phyloP scores from a whole-genome alignment of 2,113 vertebrate genomes.

The Tenrec ecaudatus region DNA sequence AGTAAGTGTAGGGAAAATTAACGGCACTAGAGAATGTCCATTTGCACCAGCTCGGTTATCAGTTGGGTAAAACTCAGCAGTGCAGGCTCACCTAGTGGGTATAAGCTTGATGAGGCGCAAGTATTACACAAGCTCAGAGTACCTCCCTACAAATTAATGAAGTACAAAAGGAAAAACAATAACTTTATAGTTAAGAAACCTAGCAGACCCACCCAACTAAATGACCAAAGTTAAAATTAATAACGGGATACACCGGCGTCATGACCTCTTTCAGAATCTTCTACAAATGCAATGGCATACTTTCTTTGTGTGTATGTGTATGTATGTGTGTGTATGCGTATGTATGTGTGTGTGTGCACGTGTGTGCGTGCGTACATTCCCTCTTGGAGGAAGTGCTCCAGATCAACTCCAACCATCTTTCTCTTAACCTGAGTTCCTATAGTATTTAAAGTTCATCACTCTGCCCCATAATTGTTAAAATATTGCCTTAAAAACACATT shows the following conservation, averaged over 20 bases:
- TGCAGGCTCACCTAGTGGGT: background rate
- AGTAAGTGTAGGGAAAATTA: background rate
- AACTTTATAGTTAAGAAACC: background rate
- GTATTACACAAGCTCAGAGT: background rate
- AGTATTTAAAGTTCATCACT: background rate
- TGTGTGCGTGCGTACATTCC: background rate
- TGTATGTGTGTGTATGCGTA: too few relatives aligned
- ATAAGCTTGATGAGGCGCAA: background rate
- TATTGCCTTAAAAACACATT: background rate
- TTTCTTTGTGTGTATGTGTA: too few relatives aligned
- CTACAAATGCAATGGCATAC: background rate
- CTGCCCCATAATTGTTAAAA: constrained; percentile 32
- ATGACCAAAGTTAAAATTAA: constrained; percentile 23
- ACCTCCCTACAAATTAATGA: constrained; percentile 28
- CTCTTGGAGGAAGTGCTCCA: background rate
- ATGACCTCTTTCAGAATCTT: background rate
- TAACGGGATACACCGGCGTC: background rate
- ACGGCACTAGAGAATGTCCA: background rate
- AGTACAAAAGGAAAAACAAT: background rate
- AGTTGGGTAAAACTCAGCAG: background rate
- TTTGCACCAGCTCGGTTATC: background rate
- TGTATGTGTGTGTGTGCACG: too few relatives aligned
- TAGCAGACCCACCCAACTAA: constrained; percentile 11
- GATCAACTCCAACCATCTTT: background rate
- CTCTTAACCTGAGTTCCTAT: background rate